Conservation (phyloP, 2,113 vertebrate species). For the Cynocephalus volans region DNA sequence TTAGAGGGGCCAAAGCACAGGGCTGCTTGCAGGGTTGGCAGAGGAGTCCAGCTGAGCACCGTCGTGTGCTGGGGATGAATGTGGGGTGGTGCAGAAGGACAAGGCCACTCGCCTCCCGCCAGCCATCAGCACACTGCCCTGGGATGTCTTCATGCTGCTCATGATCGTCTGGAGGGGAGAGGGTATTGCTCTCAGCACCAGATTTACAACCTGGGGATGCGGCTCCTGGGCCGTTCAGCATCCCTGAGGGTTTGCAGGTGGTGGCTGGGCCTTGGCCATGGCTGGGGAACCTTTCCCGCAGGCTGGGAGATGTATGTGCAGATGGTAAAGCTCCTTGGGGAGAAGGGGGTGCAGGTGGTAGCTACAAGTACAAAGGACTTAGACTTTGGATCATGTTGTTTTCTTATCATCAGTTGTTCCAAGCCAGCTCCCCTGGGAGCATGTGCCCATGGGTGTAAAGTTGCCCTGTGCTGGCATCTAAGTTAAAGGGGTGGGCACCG, state of each 20-base stretch:
- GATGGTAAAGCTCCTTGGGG: rapidly evolving
- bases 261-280: background rate
- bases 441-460: rapidly evolving
- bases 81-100: background rate
- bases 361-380: background rate
- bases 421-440: background rate
- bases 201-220: rapidly evolving
- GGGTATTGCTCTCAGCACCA: rapidly evolving
- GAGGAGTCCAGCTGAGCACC: background rate
- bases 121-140: background rate
- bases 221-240: no score
- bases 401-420: background rate
- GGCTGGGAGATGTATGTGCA: background rate
- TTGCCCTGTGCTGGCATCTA: background rate
- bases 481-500: background rate
- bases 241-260: background rate
- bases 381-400: background rate
- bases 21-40: background rate
- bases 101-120: background rate
- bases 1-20: background rate
- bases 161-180: rapidly evolving
- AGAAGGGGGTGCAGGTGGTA: rapidly evolving
- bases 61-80: rapidly evolving
- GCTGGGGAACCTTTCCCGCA: rapidly evolving
- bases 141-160: background rate